phyloP scores from a whole-genome alignment of 1,140 invertebrate species.

The Zaprionus vittiger region DNA sequence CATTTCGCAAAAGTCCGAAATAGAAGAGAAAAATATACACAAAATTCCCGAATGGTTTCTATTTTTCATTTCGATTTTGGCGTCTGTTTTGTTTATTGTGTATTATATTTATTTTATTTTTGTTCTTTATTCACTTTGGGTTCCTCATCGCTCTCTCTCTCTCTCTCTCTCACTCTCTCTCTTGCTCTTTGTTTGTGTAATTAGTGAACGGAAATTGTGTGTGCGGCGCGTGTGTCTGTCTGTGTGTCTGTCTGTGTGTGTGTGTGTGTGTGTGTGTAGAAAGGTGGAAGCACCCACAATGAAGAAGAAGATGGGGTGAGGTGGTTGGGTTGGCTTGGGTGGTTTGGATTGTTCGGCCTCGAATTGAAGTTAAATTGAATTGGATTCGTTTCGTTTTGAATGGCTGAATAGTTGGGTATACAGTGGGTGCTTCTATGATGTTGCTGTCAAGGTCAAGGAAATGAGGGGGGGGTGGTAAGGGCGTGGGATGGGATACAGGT shows the following conservation, averaged over 20 bases:
- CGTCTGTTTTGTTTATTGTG: slow-evolving; percentile 36
- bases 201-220: slow-evolving; percentile 67
- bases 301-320: neutral
- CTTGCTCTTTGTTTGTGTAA: slow-evolving; percentile 55
- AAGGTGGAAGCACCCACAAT: slow-evolving; percentile 4
- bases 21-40: slow-evolving; percentile 2
- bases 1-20: neutral
- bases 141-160: slow-evolving; percentile 2
- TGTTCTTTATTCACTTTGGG: slow-evolving; percentile 38
- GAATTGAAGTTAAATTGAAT: slow-evolving; percentile 1
- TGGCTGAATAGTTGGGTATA: neutral
- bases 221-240: slow-evolving; percentile 36
- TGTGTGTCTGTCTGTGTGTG: slow-evolving; percentile 32
- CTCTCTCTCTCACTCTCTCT: neutral
- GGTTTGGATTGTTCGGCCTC: neutral
- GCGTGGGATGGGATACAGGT: neutral
- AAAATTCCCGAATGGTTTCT: slow-evolving; percentile 6
- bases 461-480: neutral
- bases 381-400: neutral
- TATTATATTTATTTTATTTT: slow-evolving; percentile 33
- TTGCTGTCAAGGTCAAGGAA: slow-evolving; percentile 51
- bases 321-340: neutral
- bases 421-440: neutral
- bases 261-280: slow-evolving; percentile 28
- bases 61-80: slow-evolving; percentile 32